Base-by-base conservation (phyloP, 2,888 invertebrate genomes). In the Scaptomyza caliginosa region DNA sequence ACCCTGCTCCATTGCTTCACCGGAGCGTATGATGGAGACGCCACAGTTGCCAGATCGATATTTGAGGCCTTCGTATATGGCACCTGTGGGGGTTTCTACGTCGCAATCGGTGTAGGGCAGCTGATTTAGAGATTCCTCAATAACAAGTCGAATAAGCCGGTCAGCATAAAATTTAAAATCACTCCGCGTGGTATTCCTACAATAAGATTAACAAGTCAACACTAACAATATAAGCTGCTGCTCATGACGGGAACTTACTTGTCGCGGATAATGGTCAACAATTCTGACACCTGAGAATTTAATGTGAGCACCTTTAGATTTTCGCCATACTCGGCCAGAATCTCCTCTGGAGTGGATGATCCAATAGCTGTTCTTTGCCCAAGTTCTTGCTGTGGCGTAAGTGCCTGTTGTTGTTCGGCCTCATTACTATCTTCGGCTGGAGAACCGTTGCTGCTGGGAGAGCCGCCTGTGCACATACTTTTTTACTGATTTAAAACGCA, bases 111-210 rank as follows among this genome's bases (percentile, higher is more conserved):
- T 95, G 90, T 98, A 99, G 0, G 99, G 99, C 58, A 90, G 62
- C 58, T 98, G 98, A 92, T 99, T 99, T 24, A 99, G 92, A 71
- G 99, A 99, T 91, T 99, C 99, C 90, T 99, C 99, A 67, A 99
- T 98, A 0, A 99, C 98, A 32, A 99, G 93, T 3, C 99, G 95
- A 88, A 99, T 99, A 91, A 99, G 92, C 72, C 99, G 95, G 91
- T 99, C 99, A 0, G 99, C 99, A 91, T 97, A 99, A 92, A 99
- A 99, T 90, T 99, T 98, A 91, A 99, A 99, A 92, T 99, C 99
- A 92, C 96, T 97, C 77, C 98, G 93, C 2, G 95, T 93, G 21
- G 98, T 99, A 82, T 96, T 96, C 91, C 99, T 99, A 90, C 23
- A 24, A 8, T 30, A 13, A 13, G 10, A 40, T 45, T 1, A 5